Base-by-base conservation (phyloP, 2,888 invertebrate species). In the Troides aeacus region DNA sequence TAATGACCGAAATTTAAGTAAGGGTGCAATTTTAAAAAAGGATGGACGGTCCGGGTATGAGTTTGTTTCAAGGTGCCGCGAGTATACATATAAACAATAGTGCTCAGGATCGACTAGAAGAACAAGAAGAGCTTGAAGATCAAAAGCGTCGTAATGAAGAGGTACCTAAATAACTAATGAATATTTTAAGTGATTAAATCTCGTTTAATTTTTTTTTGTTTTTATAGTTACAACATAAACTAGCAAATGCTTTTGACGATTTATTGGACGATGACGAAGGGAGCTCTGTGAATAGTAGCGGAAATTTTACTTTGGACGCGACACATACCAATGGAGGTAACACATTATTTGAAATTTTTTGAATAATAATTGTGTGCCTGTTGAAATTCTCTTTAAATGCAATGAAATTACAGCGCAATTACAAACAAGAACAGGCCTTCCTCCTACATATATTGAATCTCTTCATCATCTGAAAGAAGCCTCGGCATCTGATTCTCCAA, bases 201-300 rank as follows among this genome's bases (percentile, higher is more conserved):
- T 72, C 56, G n/a, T 24, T 30, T 58, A 15, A 56, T 18, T n/a
- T 64, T 69, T 30, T 66, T 64, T 68, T 64, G 36, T 39, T 57
- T 50, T 63, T 66, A 58, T 72, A 96, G 96, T 84, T 96, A 53
- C 91, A 94, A 75, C 92, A 94, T 78, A 88, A 95, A 72, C 83
- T 96, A 68, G 93, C 92, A 72, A 94, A 94, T 81, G 95, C 94
- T n/a, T 94, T 96, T 79, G 94, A 95, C 75, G 95, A 96, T 79
- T 90, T 96, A 59, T 88, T 93, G 70, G 94, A 95, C 71, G 95
- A 95, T 71, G 95, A 95, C 74, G 95, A 95, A 73, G 94, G 90
- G 57, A 94, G 93, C 71, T 94, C 94, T 70, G 94, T 95, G 18
- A 92, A 94, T 61, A 93, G 94, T 80, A 92, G 93, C 77, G 89